Conservation (phyloP, 2,113 vertebrate species). For the Trachemys scripta region DNA sequence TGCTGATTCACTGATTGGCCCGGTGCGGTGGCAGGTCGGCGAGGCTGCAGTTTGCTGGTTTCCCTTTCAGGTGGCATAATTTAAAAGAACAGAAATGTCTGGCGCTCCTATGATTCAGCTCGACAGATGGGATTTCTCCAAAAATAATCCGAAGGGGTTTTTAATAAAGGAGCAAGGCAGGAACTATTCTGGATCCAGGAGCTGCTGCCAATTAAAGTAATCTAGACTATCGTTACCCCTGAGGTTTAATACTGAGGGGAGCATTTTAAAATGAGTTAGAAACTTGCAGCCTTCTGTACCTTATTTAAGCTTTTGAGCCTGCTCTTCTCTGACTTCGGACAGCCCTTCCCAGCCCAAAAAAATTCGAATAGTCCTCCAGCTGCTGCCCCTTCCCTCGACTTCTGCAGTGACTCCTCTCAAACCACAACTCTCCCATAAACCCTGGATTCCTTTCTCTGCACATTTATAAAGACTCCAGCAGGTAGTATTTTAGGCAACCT, state of each 20-base stretch:
- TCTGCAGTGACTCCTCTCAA: neutral
- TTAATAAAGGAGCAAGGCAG: neutral
- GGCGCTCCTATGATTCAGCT: neutral
- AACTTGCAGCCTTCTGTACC: neutral
- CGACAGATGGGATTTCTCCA: neutral
- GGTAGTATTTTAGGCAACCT: neutral
- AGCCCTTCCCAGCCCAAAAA: neutral
- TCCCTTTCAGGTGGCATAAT: conserved; percentile 4
- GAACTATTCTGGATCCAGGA: neutral
- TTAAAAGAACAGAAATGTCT: neutral
- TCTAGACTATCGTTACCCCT: neutral
- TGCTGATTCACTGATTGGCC: neutral
- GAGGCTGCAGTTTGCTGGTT: neutral
- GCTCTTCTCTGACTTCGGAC: neutral
- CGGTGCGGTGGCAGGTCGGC: neutral
- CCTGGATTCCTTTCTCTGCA: neutral
- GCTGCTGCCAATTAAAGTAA: neutral
- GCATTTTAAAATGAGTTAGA: neutral
- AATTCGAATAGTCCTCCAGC: neutral
- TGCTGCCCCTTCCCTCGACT: neutral
- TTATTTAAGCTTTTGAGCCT: neutral
- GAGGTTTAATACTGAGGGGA: neutral
- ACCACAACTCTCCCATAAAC: neutral
- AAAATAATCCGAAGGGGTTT: neutral
- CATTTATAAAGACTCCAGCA: neutral